These are phyloP conservation scores for Sisor rabdophorus DNA, from an alignment of 2,113 vertebrate species.

Conservation along the genomic window DNA sequence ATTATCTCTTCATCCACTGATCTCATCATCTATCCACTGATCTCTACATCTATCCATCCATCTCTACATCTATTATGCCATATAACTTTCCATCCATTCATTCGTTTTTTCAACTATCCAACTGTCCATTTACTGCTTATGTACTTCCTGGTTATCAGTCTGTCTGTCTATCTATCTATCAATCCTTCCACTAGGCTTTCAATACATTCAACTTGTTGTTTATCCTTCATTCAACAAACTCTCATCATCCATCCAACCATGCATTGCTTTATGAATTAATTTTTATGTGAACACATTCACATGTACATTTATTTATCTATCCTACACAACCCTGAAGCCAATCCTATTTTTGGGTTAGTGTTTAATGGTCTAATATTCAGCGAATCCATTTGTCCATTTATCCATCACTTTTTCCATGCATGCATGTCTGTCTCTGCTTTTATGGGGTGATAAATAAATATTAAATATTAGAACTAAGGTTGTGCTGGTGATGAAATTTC, in stretches of 20 bases:
- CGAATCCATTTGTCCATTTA: neutral
- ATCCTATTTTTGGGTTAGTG: too few species aligned
- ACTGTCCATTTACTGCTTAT: too few species aligned
- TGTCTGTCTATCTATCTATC: too few species aligned
- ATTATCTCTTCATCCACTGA: neutral
- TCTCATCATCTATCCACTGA: neutral
- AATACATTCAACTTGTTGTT: neutral
- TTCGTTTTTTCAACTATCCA: neutral
- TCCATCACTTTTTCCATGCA: neutral
- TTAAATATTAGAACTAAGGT: neutral
- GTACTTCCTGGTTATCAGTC: too few species aligned
- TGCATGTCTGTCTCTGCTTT: neutral
- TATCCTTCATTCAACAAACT: neutral
- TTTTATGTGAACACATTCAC: neutral
- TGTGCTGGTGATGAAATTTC: too few species aligned
- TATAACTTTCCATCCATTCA: neutral
- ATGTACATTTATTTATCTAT: too few species aligned
- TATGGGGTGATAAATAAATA: neutral
- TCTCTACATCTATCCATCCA: neutral
- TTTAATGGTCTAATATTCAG: too few species aligned
- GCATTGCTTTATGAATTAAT: neutral
- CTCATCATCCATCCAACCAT: neutral
- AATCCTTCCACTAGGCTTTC: neutral
- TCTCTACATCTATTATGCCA: neutral
- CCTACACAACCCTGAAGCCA: too few species aligned